Evolutionary conservation across 2,888 invertebrate species (phyloP).

Genomic region (Augiades crinisus): DNA sequence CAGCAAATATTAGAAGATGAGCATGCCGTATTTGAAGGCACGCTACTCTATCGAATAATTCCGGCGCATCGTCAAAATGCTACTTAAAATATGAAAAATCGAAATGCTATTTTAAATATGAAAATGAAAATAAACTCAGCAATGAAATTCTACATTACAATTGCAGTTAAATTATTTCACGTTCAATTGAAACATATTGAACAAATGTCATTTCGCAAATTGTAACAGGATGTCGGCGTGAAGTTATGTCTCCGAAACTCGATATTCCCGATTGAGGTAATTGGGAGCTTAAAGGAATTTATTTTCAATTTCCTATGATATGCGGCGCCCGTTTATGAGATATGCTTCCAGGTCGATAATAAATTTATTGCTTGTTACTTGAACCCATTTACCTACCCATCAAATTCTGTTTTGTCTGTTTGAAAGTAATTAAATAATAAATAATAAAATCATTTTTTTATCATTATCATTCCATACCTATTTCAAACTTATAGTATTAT

Average conservation of each 20-base stretch:
- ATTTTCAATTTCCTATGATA: slow-evolving; percentile 77
- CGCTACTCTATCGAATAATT: no score
- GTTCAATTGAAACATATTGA: slow-evolving; percentile 13
- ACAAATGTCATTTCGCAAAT: slow-evolving; percentile 24
- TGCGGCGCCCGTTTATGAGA: slow-evolving; percentile 62
- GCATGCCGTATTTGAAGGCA: no score
- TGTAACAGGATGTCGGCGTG: slow-evolving; percentile 37
- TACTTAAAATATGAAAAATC: no score
- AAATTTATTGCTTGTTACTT: slow-evolving; percentile 53
- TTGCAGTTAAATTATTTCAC: not conserved
- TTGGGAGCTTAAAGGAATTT: slow-evolving; percentile 79
- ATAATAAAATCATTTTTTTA: no score
- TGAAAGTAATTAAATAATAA: no score
- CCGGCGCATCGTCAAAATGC: no score
- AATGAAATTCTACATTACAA: not conserved
- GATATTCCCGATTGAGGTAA: slow-evolving; percentile 73
- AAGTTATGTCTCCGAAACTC: slow-evolving; percentile 59
- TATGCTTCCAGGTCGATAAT: slow-evolving; percentile 44
- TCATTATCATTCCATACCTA: no score
- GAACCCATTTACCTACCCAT: no score
- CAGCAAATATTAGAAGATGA: no score
- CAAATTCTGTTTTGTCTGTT: no score
- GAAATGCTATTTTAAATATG: not conserved
- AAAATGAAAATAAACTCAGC: no score
- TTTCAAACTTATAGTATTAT: no score